A percentile compares a stretch with the other conserved stretches of the same genome.
These are phyloP conservation scores for Aphyosemion australe DNA, from an alignment of 2,113 vertebrate species.

Conservation along the genomic window DNA sequence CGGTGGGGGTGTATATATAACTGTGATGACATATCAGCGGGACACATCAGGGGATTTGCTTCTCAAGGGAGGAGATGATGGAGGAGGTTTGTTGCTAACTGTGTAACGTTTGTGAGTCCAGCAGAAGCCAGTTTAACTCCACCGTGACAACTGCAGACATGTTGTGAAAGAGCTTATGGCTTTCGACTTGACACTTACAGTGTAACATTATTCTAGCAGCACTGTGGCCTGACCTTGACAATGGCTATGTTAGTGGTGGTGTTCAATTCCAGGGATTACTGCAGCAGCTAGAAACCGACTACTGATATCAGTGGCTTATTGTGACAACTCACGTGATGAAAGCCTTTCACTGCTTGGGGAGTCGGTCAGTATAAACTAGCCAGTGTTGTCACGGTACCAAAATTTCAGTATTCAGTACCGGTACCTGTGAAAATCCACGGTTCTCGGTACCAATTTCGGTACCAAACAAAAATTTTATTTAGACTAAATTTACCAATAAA, in stretches of 20 bases:
- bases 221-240: slow-evolving; percentile 62
- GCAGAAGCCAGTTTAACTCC: slow-evolving; percentile 55
- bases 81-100: slow-evolving; percentile 37
- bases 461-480: too few species aligned
- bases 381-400: too few species aligned
- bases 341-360: background rate
- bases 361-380: too few species aligned
- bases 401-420: too few species aligned
- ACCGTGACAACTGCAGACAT: slow-evolving; percentile 62
- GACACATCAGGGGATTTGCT: slow-evolving; percentile 47
- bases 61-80: slow-evolving; percentile 25
- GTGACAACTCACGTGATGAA: background rate
- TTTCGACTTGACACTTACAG: slow-evolving; percentile 67
- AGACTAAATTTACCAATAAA: too few species aligned
- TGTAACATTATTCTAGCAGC: slow-evolving; percentile 44
- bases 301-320: background rate
- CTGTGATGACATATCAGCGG: slow-evolving; percentile 59
- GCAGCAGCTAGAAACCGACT: background rate
- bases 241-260: slow-evolving; percentile 17
- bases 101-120: slow-evolving; percentile 38
- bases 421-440: too few species aligned
- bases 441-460: too few species aligned
- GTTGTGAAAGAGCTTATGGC: slow-evolving; percentile 62
- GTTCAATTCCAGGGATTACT: slow-evolving; percentile 40
- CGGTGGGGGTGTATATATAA: slow-evolving; percentile 59